A percentile compares a stretch with the other conserved stretches of the same genome.
Evolutionary conservation across 2,113 vertebrate species (phyloP).

Genomic region (Ammospiza caudacuta): DNA sequence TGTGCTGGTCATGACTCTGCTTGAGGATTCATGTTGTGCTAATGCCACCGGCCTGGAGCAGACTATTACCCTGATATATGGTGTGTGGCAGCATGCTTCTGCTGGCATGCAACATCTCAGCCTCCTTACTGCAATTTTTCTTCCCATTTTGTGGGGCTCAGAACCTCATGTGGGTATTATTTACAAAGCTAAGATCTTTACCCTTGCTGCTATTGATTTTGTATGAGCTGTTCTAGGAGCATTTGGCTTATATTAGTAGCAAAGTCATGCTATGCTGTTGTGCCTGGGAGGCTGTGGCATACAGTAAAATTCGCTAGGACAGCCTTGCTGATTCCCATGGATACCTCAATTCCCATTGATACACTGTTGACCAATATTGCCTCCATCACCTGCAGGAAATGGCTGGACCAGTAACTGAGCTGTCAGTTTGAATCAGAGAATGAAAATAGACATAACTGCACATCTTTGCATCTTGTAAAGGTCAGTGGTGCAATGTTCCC

Average conservation of each 20-base stretch:
- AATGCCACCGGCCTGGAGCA: not conserved
- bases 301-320: not conserved
- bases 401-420: not conserved
- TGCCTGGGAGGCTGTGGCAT: not conserved
- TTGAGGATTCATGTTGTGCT: not conserved
- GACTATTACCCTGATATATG: not conserved
- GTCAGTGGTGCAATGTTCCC: not conserved
- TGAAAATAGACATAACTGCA: not conserved
- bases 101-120: not conserved
- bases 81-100: not conserved
- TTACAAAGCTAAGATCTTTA: not conserved
- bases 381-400: not conserved
- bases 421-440: not conserved
- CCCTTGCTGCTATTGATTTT: not conserved
- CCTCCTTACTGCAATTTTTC: not conserved
- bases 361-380: not conserved
- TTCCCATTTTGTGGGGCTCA: not conserved
- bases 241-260: not conserved
- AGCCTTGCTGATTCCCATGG: not conserved
- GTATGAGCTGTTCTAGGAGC: not conserved
- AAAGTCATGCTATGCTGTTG: fast-evolving
- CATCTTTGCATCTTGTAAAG: not conserved
- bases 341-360: not conserved
- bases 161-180: not conserved
- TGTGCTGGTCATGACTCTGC: not conserved